Percentiles rank a stretch among this genome's conserved stretches.
These are phyloP conservation scores for Heteractis magnifica DNA, from an alignment of 92 coral and sea anemone species.

Conservation along the genomic window DNA sequence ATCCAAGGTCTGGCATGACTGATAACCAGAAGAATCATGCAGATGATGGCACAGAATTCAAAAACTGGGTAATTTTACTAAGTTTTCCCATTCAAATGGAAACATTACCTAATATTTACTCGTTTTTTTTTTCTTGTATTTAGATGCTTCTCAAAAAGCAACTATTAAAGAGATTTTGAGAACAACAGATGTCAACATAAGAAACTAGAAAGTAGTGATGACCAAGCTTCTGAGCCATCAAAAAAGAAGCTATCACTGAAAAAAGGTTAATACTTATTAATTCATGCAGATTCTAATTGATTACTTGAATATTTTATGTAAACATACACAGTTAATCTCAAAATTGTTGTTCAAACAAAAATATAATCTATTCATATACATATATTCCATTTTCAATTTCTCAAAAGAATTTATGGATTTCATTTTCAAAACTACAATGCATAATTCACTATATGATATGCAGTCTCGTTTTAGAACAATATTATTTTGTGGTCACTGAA, in stretches of 20 bases:
- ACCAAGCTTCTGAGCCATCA: not conserved
- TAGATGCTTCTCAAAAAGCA: constrained; percentile 36
- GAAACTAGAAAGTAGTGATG: constrained; percentile 15
- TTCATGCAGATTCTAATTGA: too few species aligned
- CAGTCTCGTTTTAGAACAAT: too few species aligned
- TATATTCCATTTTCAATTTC: too few species aligned
- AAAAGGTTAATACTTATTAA: constrained; percentile 10
- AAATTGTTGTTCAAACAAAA: too few species aligned
- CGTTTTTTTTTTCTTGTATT: not conserved
- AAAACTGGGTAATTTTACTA: not conserved
- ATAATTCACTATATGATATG: too few species aligned
- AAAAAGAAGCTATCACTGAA: constrained; percentile 24
- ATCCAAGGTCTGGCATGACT: constrained; percentile 25
- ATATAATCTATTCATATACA: too few species aligned
- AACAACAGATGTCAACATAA: constrained; percentile 9
- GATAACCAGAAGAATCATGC: constrained; percentile 11
- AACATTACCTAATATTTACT: not conserved
- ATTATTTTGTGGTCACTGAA: too few species aligned
- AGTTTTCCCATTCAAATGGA: not conserved
- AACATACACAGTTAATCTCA: too few species aligned
- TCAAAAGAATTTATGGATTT: too few species aligned
- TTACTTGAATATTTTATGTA: too few species aligned
- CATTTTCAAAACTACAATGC: too few species aligned
- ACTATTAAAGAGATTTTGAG: constrained; percentile 21
- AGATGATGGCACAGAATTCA: too few species aligned